phyloP scores from a whole-genome alignment of 2,888 invertebrate species.

The Stegophylla sp. region DNA sequence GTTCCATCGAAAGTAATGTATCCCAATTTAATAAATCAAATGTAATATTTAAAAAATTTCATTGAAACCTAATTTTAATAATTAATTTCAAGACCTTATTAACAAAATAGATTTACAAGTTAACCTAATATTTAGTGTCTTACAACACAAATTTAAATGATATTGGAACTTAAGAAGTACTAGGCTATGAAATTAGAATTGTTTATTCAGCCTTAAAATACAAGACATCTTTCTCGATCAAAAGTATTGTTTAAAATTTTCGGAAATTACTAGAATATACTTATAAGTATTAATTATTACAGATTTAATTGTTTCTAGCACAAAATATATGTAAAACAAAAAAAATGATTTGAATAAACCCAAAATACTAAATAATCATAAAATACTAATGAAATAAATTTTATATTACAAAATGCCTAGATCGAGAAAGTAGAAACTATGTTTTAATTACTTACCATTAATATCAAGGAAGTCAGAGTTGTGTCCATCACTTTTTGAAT shows the following conservation, averaged over 20 bases:
- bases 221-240: background rate
- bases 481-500: constrained; percentile 51
- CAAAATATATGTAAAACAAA: too few relatives aligned
- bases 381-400: background rate
- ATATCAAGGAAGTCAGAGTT: constrained; percentile 35
- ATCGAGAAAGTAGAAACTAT: constrained; percentile 43
- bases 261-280: background rate
- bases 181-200: background rate
- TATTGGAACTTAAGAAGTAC: background rate
- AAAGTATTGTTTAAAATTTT: background rate
- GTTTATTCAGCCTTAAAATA: background rate
- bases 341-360: too few relatives aligned
- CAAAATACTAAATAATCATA: background rate
- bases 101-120: background rate
- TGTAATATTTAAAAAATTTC: background rate
- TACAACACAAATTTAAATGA: background rate
- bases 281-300: too few relatives aligned
- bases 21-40: background rate
- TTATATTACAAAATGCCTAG: constrained; percentile 13
- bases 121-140: background rate
- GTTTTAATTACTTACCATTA: constrained; percentile 52
- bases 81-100: constrained; percentile 14
- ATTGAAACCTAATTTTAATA: background rate
- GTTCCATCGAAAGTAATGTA: constrained; percentile 23
- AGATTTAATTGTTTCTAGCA: too few relatives aligned